phyloP scores from a whole-genome alignment of 2,113 vertebrate genomes.

The Stigmatopora argus region DNA sequence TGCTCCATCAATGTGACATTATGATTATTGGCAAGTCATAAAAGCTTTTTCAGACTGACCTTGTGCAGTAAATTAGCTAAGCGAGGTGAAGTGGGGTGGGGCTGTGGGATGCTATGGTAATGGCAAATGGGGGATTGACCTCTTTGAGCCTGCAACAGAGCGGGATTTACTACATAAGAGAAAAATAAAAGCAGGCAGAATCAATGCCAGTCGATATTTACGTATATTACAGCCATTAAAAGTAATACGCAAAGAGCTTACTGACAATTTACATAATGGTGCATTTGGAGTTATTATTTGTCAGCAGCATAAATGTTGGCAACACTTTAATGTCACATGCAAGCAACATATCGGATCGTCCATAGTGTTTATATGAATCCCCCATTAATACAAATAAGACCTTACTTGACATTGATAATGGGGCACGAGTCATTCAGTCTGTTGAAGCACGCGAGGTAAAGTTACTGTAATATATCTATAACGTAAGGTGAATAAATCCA shows the following conservation, averaged over 20 bases:
- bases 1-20: constrained; percentile 60
- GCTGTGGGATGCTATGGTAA: constrained; percentile 27
- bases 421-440: not conserved
- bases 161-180: constrained; percentile 42
- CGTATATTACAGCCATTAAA: constrained; percentile 42
- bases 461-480: not conserved
- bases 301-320: constrained; percentile 8
- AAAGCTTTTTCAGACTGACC: constrained; percentile 54
- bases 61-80: constrained; percentile 52
- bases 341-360: not conserved
- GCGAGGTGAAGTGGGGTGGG: constrained; percentile 2
- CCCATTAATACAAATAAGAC: constrained; percentile 39
- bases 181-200: constrained; percentile 30
- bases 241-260: constrained; percentile 36
- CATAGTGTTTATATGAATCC: constrained; percentile 14
- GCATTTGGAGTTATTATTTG: constrained; percentile 38
- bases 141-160: constrained; percentile 27
- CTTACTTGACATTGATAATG: constrained; percentile 6
- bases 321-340: not conserved
- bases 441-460: not conserved
- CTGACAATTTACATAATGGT: constrained; percentile 19
- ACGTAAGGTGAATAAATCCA: no score
- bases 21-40: constrained; percentile 65
- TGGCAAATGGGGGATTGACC: constrained; percentile 34
- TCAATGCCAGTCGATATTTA: constrained; percentile 52